A percentile compares a stretch with the other conserved stretches of the same genome.
Evolutionary conservation across 2,797 vertebrate genomes (phyloP).

Genomic region (Chlorospingus semifuscus): DNA sequence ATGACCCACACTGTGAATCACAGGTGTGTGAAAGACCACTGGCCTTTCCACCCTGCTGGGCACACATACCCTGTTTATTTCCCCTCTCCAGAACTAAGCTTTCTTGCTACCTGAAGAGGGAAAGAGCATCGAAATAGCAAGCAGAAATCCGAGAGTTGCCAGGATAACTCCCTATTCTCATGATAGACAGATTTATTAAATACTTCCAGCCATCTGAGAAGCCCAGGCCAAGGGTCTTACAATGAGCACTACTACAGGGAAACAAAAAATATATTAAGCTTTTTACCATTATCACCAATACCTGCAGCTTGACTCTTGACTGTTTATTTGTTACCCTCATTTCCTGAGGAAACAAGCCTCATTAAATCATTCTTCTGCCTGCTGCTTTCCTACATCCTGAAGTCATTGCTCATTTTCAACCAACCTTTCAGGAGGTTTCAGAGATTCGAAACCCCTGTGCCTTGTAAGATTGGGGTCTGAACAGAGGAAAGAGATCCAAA

Average conservation of each 20-base stretch:
- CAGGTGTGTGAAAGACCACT: neutral
- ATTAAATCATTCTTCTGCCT: neutral
- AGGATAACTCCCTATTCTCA: neutral
- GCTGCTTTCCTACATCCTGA: neutral
- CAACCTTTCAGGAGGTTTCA: neutral
- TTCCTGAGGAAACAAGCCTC: neutral
- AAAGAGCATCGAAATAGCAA: neutral
- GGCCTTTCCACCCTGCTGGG: neutral
- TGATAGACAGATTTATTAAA: neutral
- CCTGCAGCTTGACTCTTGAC: neutral
- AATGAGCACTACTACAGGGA: neutral
- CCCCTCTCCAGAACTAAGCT: neutral
- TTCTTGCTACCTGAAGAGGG: neutral
- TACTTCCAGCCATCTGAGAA: neutral
- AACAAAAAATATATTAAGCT: neutral
- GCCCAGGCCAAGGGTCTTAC: neutral
- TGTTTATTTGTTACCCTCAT: neutral
- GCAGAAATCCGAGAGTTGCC: neutral
- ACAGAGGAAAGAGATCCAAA: neutral
- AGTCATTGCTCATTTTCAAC: neutral
- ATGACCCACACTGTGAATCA: neutral
- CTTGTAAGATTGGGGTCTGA: neutral
- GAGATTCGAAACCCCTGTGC: neutral
- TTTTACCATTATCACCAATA: neutral
- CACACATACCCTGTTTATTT: neutral